These are phyloP conservation scores for Melanchra persicariae DNA, from an alignment of 2,888 invertebrate species.

Conservation along the genomic window DNA sequence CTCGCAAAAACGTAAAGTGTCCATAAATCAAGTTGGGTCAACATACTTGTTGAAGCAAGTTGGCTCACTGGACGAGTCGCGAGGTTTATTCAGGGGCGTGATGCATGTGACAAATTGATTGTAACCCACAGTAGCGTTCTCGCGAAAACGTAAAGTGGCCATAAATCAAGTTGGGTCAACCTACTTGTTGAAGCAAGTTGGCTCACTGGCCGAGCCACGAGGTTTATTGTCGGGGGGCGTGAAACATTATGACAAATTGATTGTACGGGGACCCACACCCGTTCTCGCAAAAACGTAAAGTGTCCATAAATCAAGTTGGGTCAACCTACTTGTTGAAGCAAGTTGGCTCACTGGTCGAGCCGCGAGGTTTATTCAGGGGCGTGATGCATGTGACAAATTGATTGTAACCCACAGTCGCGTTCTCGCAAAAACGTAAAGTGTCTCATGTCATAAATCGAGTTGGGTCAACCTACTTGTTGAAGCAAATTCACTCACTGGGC, in stretches of 20 bases:
- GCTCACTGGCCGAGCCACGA: slow-evolving; percentile 18
- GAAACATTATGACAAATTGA: not conserved
- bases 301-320: not conserved
- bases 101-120: not conserved
- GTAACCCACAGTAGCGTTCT: not conserved
- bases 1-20: not conserved
- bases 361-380: slow-evolving; percentile 20
- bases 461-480: too few relatives aligned
- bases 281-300: not conserved
- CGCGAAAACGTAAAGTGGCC: not conserved
- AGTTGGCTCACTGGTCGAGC: slow-evolving; percentile 25
- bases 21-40: too few relatives aligned
- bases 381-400: not conserved
- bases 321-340: not conserved
- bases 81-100: slow-evolving; percentile 18
- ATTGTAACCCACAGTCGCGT: not conserved
- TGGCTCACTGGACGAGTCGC: not conserved
- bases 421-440: too few relatives aligned
- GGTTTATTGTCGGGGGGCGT: slow-evolving; percentile 25
- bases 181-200: not conserved
- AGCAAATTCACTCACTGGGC: not conserved
- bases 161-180: not conserved
- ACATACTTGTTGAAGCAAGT: too few relatives aligned
- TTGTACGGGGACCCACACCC: not conserved
- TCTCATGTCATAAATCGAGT: too few relatives aligned